Base-by-base conservation (phyloP, 2,113 vertebrate species). In the Nanorana parkeri region DNA sequence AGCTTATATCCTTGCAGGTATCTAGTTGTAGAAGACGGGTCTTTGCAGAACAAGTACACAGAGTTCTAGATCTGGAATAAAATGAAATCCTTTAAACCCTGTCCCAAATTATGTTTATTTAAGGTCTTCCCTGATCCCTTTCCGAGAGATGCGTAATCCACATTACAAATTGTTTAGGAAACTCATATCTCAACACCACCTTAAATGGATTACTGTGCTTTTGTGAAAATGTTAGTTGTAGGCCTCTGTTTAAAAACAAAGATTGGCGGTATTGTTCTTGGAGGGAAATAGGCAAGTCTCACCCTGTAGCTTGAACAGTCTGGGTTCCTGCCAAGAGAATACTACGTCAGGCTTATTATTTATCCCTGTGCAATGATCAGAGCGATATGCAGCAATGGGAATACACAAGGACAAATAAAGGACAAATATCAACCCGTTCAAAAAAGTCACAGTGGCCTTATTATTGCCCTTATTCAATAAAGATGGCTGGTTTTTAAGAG, bases 141-240 rank as follows among this genome's bases (percentile, higher is more conserved):
- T 60, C 67, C 32, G 23, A 51, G 55, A 69, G 78, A 41, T 2
- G 16, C 10, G 28, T 80, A 80, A 80, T 80, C 78, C 66, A 54
- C 23, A 17, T 17, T 69, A 80, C 66, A 80, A 80, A 80, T 80
- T 80, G 66, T 80, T 80, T 80, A 61, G 78, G 78, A 80, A 80
- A 80, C 66, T 36, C 67, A 20, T 69, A 69, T 61, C 54, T 80
- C 78, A 80, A 80, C 66, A 80, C 66, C 55, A 80, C 78, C 78
- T 80, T 80, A 80, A 20, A 80, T 61, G 78, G 78, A 69, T 80
- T 80, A 80, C 36, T 24, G 21, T 68, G 61, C 65, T 68, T 47
- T 79, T 79, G 47, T 78, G 63, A 55, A 28, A 47, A n/a, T 41
- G 52, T 16, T 54, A 23, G 28, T 65, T 2, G 58, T 32, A 77